Evolutionary conservation across 2,113 vertebrate genomes (phyloP).

Genomic region (Cephalopterus ornatus): DNA sequence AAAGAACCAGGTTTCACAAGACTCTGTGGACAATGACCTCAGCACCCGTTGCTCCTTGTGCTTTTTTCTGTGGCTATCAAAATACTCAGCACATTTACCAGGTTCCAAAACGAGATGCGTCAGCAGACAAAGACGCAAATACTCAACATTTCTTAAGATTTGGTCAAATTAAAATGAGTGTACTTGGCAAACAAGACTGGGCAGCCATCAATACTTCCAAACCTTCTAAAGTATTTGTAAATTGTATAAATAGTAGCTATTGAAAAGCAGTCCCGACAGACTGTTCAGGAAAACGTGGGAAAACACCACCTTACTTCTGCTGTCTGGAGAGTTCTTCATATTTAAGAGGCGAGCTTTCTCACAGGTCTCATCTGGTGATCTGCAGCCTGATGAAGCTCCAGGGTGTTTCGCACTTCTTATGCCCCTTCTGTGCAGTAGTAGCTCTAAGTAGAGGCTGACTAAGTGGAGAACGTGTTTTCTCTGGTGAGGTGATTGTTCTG

Average conservation of each 20-base stretch:
- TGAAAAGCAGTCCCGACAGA: neutral
- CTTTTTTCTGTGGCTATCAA: neutral
- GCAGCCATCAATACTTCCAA: neutral
- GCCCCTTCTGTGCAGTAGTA: neutral
- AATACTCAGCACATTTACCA: neutral
- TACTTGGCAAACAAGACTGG: conserved; percentile 9
- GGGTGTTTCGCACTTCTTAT: neutral
- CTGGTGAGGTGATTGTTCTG: neutral
- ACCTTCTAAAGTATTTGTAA: conserved; percentile 11
- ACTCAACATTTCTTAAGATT: conserved; percentile 17
- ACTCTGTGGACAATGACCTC: neutral
- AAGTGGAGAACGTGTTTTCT: neutral
- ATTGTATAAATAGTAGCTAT: neutral
- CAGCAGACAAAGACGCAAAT: neutral
- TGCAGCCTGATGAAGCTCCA: neutral
- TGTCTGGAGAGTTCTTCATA: neutral
- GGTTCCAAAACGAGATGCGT: neutral
- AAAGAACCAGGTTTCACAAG: neutral
- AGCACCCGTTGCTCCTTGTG: neutral
- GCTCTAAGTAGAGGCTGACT: neutral
- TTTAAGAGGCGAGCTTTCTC: neutral
- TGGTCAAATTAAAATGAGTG: neutral
- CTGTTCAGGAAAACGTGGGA: conserved; percentile 2
- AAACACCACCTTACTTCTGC: neutral
- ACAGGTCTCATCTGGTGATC: neutral